Evolutionary conservation across 2,888 invertebrate genomes (phyloP).

Genomic region (Tetragonula carbonaria): DNA sequence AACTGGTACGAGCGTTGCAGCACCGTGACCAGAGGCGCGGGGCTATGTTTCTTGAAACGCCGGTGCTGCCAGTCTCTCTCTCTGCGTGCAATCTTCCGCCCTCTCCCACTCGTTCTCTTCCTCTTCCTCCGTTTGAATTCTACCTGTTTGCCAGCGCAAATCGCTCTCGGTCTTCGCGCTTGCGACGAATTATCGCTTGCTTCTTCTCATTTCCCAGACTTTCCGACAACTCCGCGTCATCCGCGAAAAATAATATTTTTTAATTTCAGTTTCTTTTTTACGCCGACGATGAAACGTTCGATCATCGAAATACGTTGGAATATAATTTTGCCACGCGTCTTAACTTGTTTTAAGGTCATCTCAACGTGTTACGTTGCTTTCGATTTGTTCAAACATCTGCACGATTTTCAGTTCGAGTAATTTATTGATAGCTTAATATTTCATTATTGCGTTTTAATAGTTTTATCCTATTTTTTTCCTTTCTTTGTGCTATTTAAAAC

Average conservation of each 20-base stretch:
- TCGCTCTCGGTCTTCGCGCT: neutral
- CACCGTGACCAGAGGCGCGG: constrained; percentile 43
- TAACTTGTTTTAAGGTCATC: neutral
- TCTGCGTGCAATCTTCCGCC: constrained; percentile 41
- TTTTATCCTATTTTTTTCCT: neutral
- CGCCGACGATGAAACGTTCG: no score
- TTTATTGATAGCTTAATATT: neutral
- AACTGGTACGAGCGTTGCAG: constrained; percentile 65
- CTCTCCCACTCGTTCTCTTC: constrained; percentile 34
- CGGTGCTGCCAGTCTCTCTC: constrained; percentile 65
- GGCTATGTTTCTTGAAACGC: constrained; percentile 63
- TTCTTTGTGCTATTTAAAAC: neutral
- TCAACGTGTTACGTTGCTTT: no score
- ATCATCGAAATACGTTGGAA: neutral
- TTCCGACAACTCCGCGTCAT: neutral
- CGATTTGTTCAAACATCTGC: neutral
- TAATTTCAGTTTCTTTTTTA: neutral
- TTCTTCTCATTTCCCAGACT: neutral
- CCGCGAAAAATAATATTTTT: neutral
- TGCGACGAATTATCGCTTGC: neutral
- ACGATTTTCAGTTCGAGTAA: neutral
- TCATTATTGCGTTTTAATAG: neutral
- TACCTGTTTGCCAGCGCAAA: constrained; percentile 15
- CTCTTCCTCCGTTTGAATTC: constrained; percentile 49
- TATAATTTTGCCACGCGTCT: neutral